phyloP scores from a whole-genome alignment of 1,140 invertebrate species.

The Xylocopa sonorina region DNA sequence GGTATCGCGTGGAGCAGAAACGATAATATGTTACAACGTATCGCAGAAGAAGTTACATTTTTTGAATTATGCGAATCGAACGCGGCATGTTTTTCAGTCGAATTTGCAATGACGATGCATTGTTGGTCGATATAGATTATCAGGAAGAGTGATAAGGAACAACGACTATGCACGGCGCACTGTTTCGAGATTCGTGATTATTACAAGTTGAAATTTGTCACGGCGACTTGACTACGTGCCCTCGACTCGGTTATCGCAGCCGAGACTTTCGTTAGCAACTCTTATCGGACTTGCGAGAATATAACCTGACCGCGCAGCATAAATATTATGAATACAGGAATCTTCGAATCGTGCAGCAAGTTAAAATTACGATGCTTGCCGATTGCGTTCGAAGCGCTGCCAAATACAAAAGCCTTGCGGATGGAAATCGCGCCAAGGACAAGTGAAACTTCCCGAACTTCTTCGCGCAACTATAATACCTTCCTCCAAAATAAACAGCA shows the following conservation, averaged over 20 bases:
- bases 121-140: background rate
- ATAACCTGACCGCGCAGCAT: conserved; percentile 58
- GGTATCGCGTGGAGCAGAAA: background rate
- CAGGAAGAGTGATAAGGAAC: background rate
- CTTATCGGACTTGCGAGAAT: conserved; percentile 68
- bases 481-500: background rate
- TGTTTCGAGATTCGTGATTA: background rate
- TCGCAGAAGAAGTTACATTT: too few species aligned
- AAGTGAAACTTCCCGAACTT: background rate
- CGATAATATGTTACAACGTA: too few species aligned
- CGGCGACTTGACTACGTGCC: conserved; percentile 24
- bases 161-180: background rate
- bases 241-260: conserved; percentile 50
- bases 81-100: background rate
- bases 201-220: conserved; percentile 30
- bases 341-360: conserved; percentile 35
- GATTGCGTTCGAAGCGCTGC: background rate
- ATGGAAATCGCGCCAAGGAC: conserved; percentile 12
- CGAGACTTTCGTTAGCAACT: conserved; percentile 68
- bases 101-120: background rate
- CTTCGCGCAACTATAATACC: fast-evolving
- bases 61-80: background rate
- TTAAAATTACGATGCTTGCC: conserved; percentile 35
- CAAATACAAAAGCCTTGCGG: background rate
- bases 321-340: conserved; percentile 61